These are phyloP conservation scores for Bufotes viridis DNA, from an alignment of 2,797 vertebrate genomes.

Conservation along the genomic window DNA sequence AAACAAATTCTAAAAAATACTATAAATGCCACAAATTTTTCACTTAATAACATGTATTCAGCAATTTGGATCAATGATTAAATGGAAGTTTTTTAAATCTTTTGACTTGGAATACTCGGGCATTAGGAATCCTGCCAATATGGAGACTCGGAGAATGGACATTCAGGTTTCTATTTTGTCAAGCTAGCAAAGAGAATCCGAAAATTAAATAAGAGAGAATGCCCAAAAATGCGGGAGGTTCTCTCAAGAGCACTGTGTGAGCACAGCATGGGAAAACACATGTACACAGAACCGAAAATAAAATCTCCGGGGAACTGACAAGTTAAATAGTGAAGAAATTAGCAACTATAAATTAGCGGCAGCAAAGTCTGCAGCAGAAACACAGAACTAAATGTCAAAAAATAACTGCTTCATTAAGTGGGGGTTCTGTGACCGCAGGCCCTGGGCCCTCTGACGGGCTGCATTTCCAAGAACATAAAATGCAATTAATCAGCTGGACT, in stretches of 20 bases:
- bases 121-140: too few relatives aligned
- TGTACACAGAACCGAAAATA: constrained; percentile 33
- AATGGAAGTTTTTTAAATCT: neutral
- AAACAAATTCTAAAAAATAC: neutral
- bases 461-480: neutral
- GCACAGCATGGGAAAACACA: constrained; percentile 44
- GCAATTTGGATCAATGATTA: neutral
- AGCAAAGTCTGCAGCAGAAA: constrained; percentile 36
- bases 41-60: neutral
- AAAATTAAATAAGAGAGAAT: constrained; percentile 2
- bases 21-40: neutral
- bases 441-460: neutral
- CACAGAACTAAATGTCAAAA: constrained; percentile 15
- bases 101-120: neutral
- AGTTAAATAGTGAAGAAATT: constrained; percentile 46
- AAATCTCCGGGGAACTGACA: constrained; percentile 46
- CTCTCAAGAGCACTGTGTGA: neutral
- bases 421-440: neutral
- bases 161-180: neutral
- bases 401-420: neutral
- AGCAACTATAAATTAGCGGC: constrained; percentile 42
- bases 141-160: neutral
- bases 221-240: neutral
- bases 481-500: neutral
- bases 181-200: constrained; percentile 13